Percentiles rank a stretch among this genome's conserved stretches.
Conservation (phyloP, 2,797 vertebrate species). For the Crax fasciolata region DNA sequence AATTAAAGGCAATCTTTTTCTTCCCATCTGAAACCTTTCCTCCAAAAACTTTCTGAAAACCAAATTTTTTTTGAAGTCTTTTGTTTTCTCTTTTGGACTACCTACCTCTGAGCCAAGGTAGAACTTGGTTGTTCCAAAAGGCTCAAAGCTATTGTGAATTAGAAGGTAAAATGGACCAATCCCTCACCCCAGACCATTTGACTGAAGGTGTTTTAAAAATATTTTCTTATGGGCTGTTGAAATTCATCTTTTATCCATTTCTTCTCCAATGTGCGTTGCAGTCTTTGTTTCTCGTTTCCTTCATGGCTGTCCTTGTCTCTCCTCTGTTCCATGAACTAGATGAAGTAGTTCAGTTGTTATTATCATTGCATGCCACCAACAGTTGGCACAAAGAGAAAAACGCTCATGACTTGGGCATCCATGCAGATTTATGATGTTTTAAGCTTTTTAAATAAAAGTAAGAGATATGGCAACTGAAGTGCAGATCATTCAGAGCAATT, state of each 20-base stretch:
- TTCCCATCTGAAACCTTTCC: not conserved
- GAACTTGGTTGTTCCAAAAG: not conserved
- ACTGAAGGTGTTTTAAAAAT: not conserved
- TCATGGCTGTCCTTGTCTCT: not conserved
- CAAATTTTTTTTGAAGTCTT: not conserved
- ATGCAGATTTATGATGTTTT: not conserved
- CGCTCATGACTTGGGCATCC: not conserved
- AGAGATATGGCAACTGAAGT: not conserved
- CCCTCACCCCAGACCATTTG: not conserved
- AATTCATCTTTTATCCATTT: not conserved
- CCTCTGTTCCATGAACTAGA: not conserved
- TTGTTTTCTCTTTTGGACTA: not conserved
- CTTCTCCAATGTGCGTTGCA: not conserved
- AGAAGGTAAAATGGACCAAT: not conserved
- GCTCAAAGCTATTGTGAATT: not conserved
- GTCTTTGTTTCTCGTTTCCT: not conserved
- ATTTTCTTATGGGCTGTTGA: not conserved
- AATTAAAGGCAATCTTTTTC: not conserved
- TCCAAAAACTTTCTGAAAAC: not conserved
- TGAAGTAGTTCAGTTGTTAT: not conserved
- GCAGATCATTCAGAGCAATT: not conserved
- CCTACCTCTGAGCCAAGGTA: not conserved
- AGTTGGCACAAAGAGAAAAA: conserved; percentile 14
- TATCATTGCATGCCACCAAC: not conserved
- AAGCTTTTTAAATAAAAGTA: not conserved